Percentiles rank a stretch among this genome's conserved stretches.
phyloP scores from a whole-genome alignment of 2,113 vertebrate species.

The Pachypanchax playfairii region DNA sequence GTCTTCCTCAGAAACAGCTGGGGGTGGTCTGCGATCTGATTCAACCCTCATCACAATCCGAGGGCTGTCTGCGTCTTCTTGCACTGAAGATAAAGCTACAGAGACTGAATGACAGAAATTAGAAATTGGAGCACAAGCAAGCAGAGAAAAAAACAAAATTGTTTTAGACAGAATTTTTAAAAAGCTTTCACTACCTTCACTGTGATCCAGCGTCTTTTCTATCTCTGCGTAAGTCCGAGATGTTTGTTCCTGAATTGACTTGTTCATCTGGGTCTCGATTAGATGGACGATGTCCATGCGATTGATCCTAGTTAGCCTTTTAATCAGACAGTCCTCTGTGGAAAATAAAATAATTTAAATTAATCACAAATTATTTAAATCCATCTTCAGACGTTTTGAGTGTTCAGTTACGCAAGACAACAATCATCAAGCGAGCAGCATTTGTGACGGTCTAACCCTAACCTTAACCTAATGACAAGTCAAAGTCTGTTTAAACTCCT shows the following conservation, averaged over 20 bases:
- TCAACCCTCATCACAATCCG: constrained; percentile 75
- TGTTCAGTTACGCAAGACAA: no score
- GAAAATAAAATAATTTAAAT: constrained; percentile 1
- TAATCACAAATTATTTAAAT: neutral
- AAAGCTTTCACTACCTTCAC: constrained; percentile 84
- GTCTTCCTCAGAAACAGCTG: constrained; percentile 95
- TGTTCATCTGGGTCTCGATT: constrained; percentile 88
- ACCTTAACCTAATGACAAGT: no score
- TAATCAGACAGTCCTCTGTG: constrained; percentile 88
- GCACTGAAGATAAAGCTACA: constrained; percentile 89
- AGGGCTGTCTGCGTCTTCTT: constrained; percentile 85
- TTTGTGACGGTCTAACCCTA: no score
- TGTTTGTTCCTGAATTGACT: constrained; percentile 82
- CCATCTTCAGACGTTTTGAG: no score
- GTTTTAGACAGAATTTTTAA: neutral
- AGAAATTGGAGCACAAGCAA: neutral
- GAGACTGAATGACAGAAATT: constrained; percentile 55
- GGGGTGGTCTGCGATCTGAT: constrained; percentile 84
- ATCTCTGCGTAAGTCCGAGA: constrained; percentile 88
- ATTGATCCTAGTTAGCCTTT: constrained; percentile 95
- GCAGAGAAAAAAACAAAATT: neutral
- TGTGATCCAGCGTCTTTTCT: constrained; percentile 92
- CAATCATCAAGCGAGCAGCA: no score
- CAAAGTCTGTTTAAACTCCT: no score
- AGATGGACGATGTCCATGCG: constrained; percentile 98